phyloP scores from a whole-genome alignment of 1,140 invertebrate species.

The Bombus turneri region DNA sequence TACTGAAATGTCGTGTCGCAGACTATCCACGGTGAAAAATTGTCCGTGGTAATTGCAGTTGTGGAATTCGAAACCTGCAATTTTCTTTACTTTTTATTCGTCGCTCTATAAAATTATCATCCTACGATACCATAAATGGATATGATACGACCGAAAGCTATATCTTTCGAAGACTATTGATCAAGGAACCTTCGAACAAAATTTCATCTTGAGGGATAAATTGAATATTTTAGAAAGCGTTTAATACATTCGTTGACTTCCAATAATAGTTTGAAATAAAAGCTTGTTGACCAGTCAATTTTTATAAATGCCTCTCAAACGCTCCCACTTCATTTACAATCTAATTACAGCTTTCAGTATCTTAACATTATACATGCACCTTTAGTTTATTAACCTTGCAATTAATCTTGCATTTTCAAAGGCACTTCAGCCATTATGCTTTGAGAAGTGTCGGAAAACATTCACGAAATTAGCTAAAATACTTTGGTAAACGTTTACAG shows the following conservation, averaged over 20 bases:
- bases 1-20: slow-evolving; percentile 8
- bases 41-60: background rate
- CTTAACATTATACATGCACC: background rate
- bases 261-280: no score
- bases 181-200: background rate
- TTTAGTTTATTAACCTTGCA: background rate
- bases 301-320: no score
- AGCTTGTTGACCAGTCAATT: no score
- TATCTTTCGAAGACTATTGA: background rate
- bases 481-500: background rate
- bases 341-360: background rate
- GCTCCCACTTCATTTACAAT: background rate
- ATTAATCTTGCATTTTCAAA: background rate
- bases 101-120: background rate
- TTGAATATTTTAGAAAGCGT: background rate
- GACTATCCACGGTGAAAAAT: background rate
- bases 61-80: background rate
- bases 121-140: background rate
- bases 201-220: background rate
- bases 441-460: background rate
- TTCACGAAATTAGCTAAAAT: background rate
- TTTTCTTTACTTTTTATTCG: background rate
- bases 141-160: no score
- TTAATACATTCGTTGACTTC: no score
- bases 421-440: background rate